Percentiles rank a stretch among this genome's conserved stretches.
Conservation (phyloP, 2,113 vertebrate species). For the Seriola dumerili region DNA sequence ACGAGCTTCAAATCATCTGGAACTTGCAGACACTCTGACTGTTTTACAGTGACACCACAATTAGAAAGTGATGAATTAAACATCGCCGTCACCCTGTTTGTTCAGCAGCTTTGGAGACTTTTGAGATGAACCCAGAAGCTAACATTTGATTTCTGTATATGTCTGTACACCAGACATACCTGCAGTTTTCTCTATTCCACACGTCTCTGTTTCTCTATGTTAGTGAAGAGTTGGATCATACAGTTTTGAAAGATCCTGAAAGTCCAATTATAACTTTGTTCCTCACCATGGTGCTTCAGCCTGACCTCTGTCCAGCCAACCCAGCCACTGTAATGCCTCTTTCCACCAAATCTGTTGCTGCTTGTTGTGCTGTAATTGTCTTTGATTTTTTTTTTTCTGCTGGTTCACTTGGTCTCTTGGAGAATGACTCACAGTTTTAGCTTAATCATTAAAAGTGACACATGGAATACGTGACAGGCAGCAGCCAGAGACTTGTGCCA, state of each 20-base stretch:
- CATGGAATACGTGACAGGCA: neutral
- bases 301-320: neutral
- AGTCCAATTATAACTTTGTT: neutral
- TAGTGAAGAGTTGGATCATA: too few species aligned
- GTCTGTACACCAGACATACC: too few species aligned
- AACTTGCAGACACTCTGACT: neutral
- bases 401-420: neutral
- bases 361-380: neutral
- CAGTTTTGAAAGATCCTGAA: neutral
- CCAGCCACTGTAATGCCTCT: neutral
- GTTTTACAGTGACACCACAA: neutral
- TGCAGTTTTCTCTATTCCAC: too few species aligned
- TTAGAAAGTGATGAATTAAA: neutral
- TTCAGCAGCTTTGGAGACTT: neutral
- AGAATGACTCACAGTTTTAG: neutral
- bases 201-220: too few species aligned
- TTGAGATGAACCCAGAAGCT: too few species aligned
- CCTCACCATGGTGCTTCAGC: neutral
- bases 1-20: neutral
- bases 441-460: neutral
- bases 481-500: slow-evolving; percentile 8
- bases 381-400: neutral
- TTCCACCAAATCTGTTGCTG: neutral
- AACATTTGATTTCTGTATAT: too few species aligned
- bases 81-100: neutral